Base-by-base conservation (phyloP, 2,113 vertebrate species). In the Amblyopsis rosae region DNA sequence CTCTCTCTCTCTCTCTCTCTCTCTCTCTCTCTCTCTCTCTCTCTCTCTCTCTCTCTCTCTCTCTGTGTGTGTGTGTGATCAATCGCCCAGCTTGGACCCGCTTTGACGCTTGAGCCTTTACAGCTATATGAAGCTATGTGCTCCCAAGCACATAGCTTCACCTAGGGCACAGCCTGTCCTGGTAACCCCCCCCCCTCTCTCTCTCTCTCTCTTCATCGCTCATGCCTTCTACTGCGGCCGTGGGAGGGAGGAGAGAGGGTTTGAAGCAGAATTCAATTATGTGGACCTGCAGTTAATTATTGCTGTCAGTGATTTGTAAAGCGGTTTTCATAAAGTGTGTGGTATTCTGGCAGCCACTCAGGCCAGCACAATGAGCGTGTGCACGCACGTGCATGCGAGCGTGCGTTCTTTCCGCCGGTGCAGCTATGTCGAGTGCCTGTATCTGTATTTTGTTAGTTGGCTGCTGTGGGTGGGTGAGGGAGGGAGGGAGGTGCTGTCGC, bases 261-360 rank as follows among this genome's bases (percentile, higher is more conserved):
- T 77, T 60, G 70, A 85, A 86, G 58, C 67, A 80, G 73, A 88
- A 81, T 90, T 87, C 77, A 89, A 79, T 88, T 82, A 89, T 73
- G 80, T 72, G 71, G 86, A 88, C 81, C 90, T 90, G 86, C 66
- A 82, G 82, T 91, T 90, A 89, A 90, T 91, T 90, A 88, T 72
- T 78, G 81, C 86, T 82, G 84, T 79, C 80, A 86, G 65, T 87
- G 80, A 86, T 91, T 92, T 86, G 81, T 84, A 89, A 86, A 89
- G 85, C 86, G 81, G 65, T 82, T 86, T 89, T 88, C 84, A 82
- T 83, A 83, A 84, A 86, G 87, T 84, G 63, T 53, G 88, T 62
- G 84, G 83, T 85, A 86, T 91, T 88, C 77, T 88, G 88, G 86
- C 83, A 86, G 11, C 19, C 45, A 56, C 58, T 13, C 64, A 57